A percentile compares a stretch with the other conserved stretches of the same genome.
Conservation (phyloP, 2,888 invertebrate species). For the Chromoteleia sp. region DNA sequence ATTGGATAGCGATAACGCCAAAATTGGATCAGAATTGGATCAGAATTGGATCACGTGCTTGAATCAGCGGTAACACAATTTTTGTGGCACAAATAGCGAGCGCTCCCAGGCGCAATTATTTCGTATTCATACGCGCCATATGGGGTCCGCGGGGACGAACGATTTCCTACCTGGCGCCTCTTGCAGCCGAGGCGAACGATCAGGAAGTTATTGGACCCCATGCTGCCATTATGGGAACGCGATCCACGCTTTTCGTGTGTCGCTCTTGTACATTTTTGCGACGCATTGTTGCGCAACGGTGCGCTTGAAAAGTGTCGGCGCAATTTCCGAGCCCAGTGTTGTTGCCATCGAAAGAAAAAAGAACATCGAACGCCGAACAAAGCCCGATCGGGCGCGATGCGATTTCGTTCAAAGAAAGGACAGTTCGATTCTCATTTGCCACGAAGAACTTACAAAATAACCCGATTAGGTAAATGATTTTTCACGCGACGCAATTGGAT, state of each 20-base stretch:
- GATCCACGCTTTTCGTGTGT: conserved; percentile 77
- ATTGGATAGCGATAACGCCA: conserved; percentile 8
- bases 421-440: conserved; percentile 48
- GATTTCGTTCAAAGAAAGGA: conserved; percentile 28
- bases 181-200: conserved; percentile 70
- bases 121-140: conserved; percentile 68
- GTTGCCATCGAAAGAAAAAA: conserved; percentile 28
- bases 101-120: conserved; percentile 63
- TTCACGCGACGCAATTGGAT: background rate
- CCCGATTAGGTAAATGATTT: conserved; percentile 33
- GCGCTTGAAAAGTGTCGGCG: conserved; percentile 74
- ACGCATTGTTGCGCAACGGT: conserved; percentile 79
- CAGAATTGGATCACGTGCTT: too few species aligned
- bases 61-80: conserved; percentile 42
- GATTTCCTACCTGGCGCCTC: conserved; percentile 76
- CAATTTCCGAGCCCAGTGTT: conserved; percentile 43
- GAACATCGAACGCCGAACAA: conserved; percentile 38
- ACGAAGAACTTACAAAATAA: conserved; percentile 12
- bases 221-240: conserved; percentile 80
- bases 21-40: conserved; percentile 46
- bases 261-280: conserved; percentile 76
- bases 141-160: conserved; percentile 71
- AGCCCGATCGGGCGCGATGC: conserved; percentile 14
- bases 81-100: conserved; percentile 29
- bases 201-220: conserved; percentile 72